Evolutionary conservation across 2,113 vertebrate species (phyloP), one percentile per base, ranked within the genome.

Genomic region (Agapornis roseicollis): DNA sequence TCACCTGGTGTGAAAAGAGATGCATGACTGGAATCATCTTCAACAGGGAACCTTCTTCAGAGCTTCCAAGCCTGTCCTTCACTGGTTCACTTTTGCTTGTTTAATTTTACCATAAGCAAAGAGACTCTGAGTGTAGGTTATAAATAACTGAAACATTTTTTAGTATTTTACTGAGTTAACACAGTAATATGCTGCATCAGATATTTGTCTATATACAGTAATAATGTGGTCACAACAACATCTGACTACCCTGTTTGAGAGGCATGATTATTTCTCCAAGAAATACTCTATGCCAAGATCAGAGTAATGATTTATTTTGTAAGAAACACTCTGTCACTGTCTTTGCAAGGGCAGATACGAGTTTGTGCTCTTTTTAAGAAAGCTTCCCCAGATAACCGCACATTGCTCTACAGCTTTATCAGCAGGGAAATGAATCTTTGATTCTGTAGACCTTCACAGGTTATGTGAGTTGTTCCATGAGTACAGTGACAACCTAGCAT

Each of bases 271-370:
- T 1, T 3, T 10, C 68, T 69, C 15, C 17, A 55, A 17, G 9
- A 65, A 77, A 63, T 76, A 33, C 8, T 61, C 15, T 19, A 27
- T 63, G 37, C 31, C 65, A 63, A 22, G 31, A 66, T 52, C 25
- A 55, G 39, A 53, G 14, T n/a, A 66, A 44, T 53, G 52, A 41
- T 33, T 74, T 71, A 4, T 74, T 53, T 53, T 44, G 50, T 74
- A 66, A 16, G 8, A 63, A 79, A 20, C 10, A 22, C 25, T 52
- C 23, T 35, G 15, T 28, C 7, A 3, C 6, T 53, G 15, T 64
- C 10, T 68, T 13, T 42, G 24, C 11, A 86, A 77, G 11, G 49
- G 9, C 6, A 25, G 33, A 28, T 19, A 61, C 0, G 0, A 33
- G 17, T 29, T 7, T 61, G 16, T 78, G 39, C 3, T 60, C 14